Evolutionary conservation across 2,797 vertebrate species (phyloP).

Genomic region (Diglossa cyanea): DNA sequence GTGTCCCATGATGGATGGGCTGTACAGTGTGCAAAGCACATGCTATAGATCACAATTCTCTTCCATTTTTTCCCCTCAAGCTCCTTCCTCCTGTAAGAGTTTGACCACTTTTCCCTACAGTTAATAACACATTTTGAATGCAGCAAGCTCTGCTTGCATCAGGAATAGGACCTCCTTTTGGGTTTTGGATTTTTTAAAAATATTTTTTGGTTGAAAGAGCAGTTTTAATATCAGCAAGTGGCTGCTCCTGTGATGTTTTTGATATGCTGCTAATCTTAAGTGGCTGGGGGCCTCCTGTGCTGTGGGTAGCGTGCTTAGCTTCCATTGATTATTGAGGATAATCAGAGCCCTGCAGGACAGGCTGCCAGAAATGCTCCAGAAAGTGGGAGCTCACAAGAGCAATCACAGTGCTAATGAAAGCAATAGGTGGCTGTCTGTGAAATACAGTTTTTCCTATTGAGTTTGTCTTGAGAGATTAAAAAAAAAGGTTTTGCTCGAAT

Average conservation of each 20-base stretch:
- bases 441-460: not conserved
- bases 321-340: slow-evolving; percentile 11
- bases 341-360: slow-evolving; percentile 51
- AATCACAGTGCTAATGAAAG: slow-evolving; percentile 35
- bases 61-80: not conserved
- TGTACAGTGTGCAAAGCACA: accelerated
- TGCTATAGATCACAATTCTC: not conserved
- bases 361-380: not conserved
- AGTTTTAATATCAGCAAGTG: not conserved
- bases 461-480: not conserved
- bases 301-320: not conserved
- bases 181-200: no score
- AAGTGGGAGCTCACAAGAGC: not conserved
- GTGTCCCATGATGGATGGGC: not conserved
- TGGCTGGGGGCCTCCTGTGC: not conserved
- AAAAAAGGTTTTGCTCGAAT: not conserved
- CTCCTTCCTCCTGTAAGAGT: not conserved
- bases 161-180: not conserved
- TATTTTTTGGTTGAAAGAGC: not conserved
- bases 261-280: not conserved
- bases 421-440: slow-evolving; percentile 7
- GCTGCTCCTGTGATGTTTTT: slow-evolving; percentile 47
- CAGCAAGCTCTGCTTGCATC: not conserved
- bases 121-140: not conserved
- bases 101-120: not conserved